A percentile compares a stretch with the other conserved stretches of the same genome.
These are phyloP conservation scores for Spongia lamella DNA, from an alignment of 37 sponge, comb jelly and placozoan species.

Conservation along the genomic window DNA sequence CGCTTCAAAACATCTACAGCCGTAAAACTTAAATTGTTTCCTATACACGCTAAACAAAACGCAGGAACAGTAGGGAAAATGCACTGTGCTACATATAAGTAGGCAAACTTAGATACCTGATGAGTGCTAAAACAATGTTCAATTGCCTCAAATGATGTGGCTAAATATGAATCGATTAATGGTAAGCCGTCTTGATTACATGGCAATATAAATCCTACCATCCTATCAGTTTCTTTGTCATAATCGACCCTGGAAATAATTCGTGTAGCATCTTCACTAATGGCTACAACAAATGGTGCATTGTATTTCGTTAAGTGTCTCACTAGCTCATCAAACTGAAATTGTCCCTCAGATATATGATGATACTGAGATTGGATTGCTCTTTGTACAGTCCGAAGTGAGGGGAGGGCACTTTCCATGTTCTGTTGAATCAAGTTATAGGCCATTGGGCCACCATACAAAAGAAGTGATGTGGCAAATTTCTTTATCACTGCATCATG, in stretches of 20 bases:
- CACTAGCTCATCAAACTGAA: conserved; percentile 27
- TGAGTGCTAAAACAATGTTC: no score
- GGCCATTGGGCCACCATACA: no score
- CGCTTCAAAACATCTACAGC: conserved; percentile 24
- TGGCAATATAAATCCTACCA: no score
- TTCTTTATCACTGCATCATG: conserved; percentile 13
- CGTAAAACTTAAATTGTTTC: conserved; percentile 14
- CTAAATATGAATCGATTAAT: background rate
- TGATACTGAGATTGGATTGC: background rate
- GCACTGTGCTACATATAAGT: conserved; percentile 34
- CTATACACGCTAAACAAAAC: conserved; percentile 23
- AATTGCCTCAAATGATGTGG: no score
- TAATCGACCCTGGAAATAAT: conserved; percentile 23
- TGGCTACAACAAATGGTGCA: no score
- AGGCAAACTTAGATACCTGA: conserved; percentile 29
- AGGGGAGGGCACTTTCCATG: conserved; percentile 20
- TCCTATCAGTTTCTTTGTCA: conserved; percentile 17
- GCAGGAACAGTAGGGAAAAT: conserved; percentile 8
- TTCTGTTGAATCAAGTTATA: conserved; percentile 17
- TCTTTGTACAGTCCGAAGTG: conserved; percentile 26
- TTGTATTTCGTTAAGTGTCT: conserved; percentile 4
- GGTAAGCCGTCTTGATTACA: conserved; percentile 19
- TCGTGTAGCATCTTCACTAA: no score
- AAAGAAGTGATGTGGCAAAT: conserved; percentile 30
- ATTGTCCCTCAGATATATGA: conserved; percentile 13